These are phyloP conservation scores for Rhyzopertha dominica DNA, from an alignment of 1,140 invertebrate species.

Conservation along the genomic window DNA sequence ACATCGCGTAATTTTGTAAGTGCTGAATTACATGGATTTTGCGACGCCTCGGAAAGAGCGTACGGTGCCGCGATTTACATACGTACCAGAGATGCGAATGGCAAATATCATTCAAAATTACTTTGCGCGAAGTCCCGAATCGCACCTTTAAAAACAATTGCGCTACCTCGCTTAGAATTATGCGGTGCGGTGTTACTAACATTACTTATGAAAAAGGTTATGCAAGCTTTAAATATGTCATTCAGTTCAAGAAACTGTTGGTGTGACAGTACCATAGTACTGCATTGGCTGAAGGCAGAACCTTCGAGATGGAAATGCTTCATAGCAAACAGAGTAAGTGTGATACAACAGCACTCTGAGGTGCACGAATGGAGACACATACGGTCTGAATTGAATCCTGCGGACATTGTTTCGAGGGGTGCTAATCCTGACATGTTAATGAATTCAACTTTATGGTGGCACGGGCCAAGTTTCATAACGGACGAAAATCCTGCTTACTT, in stretches of 20 bases:
- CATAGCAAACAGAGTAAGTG: constrained; percentile 36
- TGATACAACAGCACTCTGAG: constrained; percentile 40
- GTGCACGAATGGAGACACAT: constrained; percentile 19
- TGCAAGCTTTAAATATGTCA: constrained; percentile 11
- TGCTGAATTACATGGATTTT: constrained; percentile 2
- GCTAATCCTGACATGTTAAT: constrained; percentile 25
- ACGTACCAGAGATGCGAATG: too few relatives aligned
- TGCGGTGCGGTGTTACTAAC: too few relatives aligned
- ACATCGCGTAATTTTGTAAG: not conserved
- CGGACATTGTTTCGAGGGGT: constrained; percentile 46
- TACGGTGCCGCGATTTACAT: constrained; percentile 2
- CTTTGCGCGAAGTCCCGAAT: constrained; percentile 41
- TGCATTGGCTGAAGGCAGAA: constrained; percentile 17
- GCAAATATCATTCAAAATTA: too few relatives aligned
- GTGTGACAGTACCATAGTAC: constrained; percentile 17
- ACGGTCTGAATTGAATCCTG: constrained; percentile 36
- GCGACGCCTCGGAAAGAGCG: not conserved
- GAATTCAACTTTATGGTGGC: constrained; percentile 40
- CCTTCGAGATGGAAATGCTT: constrained; percentile 25
- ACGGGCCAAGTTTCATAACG: too few relatives aligned
- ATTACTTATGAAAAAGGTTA: too few relatives aligned
- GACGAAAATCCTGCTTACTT: too few relatives aligned
- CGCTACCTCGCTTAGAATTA: constrained; percentile 45
- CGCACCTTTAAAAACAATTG: constrained; percentile 39
- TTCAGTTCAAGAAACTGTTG: constrained; percentile 2